Evolutionary conservation across 2,113 vertebrate species (phyloP), one percentile per base, ranked within the genome.

Genomic region (Bos taurus): DNA sequence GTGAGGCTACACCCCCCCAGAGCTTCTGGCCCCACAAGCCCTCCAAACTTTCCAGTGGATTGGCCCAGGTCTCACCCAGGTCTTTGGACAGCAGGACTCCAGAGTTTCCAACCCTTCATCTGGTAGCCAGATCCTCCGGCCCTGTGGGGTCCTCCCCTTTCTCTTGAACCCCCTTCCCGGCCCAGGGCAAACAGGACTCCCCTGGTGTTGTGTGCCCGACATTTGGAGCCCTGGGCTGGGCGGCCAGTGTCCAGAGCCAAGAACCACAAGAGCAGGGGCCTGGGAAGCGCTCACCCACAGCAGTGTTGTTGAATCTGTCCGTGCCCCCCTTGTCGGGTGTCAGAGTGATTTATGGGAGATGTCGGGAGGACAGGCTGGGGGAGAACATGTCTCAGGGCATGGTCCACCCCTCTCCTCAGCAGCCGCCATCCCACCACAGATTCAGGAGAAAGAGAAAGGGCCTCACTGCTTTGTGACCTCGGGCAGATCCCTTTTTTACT

Each of bases 281-380:
- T 84, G 90, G 93, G 96, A 95, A 88, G 12, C 0, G 52, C 96
- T 97, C 91, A 74, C 95, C 88, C 97, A 77, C 16, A 0, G 95
- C 97, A 93, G 82, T 67, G 91, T 36, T 74, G 92, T 59, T 82
- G 86, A 77, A 80, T 89, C 95, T 64, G 40, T n/a, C 78, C 16
- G 12, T 77, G 88, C 88, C 67, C 85, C 84, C 60, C 78, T 56
- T 1, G 0, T 64, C 21, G 2, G 14, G 2, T 85, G 87, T 94
- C 97, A 97, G 91, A 96, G 96, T 97, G 96, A 97, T 98, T 98
- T 96, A 97, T 92, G 97, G 95, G 87, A 92, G 98, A 92, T 92
- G 88, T 60, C 36, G 50, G 95, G 96, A n/a, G 40, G 95, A 91
- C 36, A 95, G 60, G 82, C 86, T 67, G 83, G 54, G 80, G 92